Percentiles rank a stretch among this genome's conserved stretches.
These are phyloP conservation scores for Grallaria varia DNA, from an alignment of 2,113 vertebrate species.

Conservation along the genomic window DNA sequence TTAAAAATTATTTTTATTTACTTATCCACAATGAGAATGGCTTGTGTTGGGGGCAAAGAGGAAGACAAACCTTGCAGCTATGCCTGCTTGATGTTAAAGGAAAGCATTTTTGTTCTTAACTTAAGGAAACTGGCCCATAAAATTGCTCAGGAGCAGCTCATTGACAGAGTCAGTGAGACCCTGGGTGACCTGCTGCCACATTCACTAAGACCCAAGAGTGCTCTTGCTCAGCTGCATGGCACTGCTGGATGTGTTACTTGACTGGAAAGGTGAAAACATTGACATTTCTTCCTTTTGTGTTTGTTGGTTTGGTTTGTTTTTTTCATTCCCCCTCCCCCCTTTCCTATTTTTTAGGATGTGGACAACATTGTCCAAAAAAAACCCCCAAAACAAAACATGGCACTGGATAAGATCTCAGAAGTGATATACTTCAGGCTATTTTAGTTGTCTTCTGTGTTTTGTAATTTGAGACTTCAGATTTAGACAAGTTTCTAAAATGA, in stretches of 20 bases:
- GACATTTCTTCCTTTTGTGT: background rate
- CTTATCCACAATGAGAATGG: background rate
- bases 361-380: background rate
- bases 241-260: background rate
- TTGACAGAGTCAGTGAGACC: background rate
- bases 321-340: background rate
- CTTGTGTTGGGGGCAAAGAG: background rate
- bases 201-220: background rate
- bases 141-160: background rate
- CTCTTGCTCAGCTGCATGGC: background rate
- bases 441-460: background rate
- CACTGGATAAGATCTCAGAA: background rate
- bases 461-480: background rate
- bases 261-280: background rate
- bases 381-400: background rate
- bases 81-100: background rate
- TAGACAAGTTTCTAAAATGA: background rate
- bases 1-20: background rate
- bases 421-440: background rate
- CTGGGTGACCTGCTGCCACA: background rate
- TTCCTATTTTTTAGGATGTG: background rate
- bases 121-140: background rate
- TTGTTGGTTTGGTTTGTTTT: too few relatives aligned
- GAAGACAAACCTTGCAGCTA: background rate
- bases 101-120: background rate